phyloP scores from a whole-genome alignment of 2,113 vertebrate species.

The Thymallus thymallus region DNA sequence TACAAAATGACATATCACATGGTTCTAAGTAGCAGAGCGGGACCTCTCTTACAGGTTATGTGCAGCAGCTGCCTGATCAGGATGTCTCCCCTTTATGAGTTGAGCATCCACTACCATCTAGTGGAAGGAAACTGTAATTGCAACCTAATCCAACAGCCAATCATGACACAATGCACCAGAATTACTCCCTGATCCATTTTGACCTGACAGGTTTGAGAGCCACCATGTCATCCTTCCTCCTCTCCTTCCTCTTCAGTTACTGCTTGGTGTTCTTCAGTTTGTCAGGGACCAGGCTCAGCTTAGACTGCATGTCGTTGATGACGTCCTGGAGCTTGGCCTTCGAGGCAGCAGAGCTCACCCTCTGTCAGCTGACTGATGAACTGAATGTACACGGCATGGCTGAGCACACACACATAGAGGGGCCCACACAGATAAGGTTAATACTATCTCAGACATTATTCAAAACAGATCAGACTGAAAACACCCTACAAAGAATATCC shows the following conservation, averaged over 20 bases:
- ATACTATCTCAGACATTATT: neutral
- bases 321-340: constrained; percentile 92
- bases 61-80: too few relatives aligned
- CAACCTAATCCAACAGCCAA: neutral
- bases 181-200: neutral
- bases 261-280: constrained; percentile 91
- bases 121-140: constrained; percentile 13
- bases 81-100: too few relatives aligned
- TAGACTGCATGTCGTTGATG: constrained; percentile 91
- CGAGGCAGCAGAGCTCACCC: constrained; percentile 84
- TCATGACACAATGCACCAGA: neutral
- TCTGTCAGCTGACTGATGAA: constrained; percentile 94
- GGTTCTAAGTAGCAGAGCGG: too few relatives aligned
- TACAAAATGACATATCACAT: too few relatives aligned
- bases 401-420: constrained; percentile 47
- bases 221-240: constrained; percentile 89
- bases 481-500: neutral
- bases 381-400: constrained; percentile 96
- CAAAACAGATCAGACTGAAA: neutral
- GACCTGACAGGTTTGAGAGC: constrained; percentile 88
- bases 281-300: constrained; percentile 92
- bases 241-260: constrained; percentile 89
- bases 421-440: neutral
- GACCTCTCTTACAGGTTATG: too few relatives aligned
- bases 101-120: constrained; percentile 47